These are phyloP conservation scores for Bombus affinis DNA, from an alignment of 1,140 invertebrate species.

Conservation along the genomic window DNA sequence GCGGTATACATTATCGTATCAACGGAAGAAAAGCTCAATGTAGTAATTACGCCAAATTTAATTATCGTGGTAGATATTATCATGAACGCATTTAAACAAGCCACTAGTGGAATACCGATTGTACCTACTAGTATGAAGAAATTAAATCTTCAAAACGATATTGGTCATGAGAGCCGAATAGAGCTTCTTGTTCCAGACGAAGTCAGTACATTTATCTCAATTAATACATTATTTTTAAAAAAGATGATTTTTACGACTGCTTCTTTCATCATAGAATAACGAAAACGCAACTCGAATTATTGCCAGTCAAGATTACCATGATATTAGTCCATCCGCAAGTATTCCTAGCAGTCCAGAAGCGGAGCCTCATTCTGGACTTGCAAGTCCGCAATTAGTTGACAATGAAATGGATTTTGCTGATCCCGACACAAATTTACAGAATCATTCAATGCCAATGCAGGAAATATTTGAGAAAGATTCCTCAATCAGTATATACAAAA, in stretches of 20 bases:
- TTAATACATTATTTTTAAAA: slow-evolving; percentile 16
- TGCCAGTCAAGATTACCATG: slow-evolving; percentile 69
- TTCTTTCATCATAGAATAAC: slow-evolving; percentile 22
- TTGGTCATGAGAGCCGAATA: slow-evolving; percentile 76
- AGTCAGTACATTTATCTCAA: slow-evolving; percentile 47
- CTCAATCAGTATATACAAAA: slow-evolving; percentile 83
- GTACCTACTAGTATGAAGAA: slow-evolving; percentile 72
- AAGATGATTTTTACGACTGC: background rate
- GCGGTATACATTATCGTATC: slow-evolving; percentile 88
- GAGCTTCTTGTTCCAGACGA: slow-evolving; percentile 73
- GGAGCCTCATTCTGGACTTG: slow-evolving; percentile 48
- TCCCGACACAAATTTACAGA: slow-evolving; percentile 30
- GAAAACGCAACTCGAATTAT: slow-evolving; percentile 68
- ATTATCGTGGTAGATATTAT: slow-evolving; percentile 84
- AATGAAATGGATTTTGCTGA: slow-evolving; percentile 60
- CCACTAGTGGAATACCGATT: slow-evolving; percentile 74
- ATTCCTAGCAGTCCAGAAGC: slow-evolving; percentile 73
- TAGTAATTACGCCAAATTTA: slow-evolving; percentile 86
- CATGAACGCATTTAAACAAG: slow-evolving; percentile 81
- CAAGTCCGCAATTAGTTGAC: slow-evolving; percentile 55
- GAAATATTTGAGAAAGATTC: slow-evolving; percentile 79
- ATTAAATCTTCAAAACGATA: slow-evolving; percentile 74
- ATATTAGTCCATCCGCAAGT: slow-evolving; percentile 69
- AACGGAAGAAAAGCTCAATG: slow-evolving; percentile 86
- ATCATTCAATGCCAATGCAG: slow-evolving; percentile 42